phyloP scores from a whole-genome alignment of 2,888 invertebrate genomes.

The Venustoraphidia nigricollis region DNA sequence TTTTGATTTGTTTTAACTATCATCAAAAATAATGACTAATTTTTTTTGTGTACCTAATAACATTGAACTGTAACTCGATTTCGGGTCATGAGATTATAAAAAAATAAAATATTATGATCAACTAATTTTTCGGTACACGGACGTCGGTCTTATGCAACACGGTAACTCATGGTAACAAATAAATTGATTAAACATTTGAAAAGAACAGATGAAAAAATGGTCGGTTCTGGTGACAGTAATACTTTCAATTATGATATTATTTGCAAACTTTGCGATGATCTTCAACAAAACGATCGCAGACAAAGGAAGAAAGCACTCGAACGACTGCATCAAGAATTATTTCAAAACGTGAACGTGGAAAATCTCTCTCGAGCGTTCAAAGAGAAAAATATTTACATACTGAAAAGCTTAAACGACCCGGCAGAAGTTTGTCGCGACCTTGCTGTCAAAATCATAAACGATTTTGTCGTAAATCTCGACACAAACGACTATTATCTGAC shows the following conservation, averaged over 20 bases:
- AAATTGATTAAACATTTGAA: too few species aligned
- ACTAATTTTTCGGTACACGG: too few species aligned
- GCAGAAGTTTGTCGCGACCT: conserved; percentile 47
- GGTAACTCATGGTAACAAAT: too few species aligned
- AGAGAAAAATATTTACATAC: conserved; percentile 27
- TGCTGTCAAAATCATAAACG: conserved; percentile 36
- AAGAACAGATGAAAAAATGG: background rate
- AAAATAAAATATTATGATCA: too few species aligned
- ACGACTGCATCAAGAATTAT: conserved; percentile 35
- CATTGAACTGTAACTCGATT: too few species aligned
- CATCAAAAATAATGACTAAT: too few species aligned
- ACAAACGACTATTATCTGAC: conserved; percentile 57
- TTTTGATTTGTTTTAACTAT: too few species aligned
- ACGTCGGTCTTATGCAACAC: too few species aligned
- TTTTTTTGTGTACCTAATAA: too few species aligned
- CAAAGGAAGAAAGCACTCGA: conserved; percentile 37
- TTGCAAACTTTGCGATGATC: conserved; percentile 17
- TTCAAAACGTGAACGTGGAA: conserved; percentile 26
- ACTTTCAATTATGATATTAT: background rate
- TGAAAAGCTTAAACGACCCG: conserved; percentile 35
- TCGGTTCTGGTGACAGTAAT: background rate
- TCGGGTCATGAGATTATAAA: too few species aligned
- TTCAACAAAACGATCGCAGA: conserved; percentile 45
- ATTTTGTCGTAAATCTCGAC: conserved; percentile 40
- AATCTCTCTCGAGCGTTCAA: conserved; percentile 28